phyloP scores from a whole-genome alignment of 2,888 invertebrate species.

The Deladenus siricidicola region DNA sequence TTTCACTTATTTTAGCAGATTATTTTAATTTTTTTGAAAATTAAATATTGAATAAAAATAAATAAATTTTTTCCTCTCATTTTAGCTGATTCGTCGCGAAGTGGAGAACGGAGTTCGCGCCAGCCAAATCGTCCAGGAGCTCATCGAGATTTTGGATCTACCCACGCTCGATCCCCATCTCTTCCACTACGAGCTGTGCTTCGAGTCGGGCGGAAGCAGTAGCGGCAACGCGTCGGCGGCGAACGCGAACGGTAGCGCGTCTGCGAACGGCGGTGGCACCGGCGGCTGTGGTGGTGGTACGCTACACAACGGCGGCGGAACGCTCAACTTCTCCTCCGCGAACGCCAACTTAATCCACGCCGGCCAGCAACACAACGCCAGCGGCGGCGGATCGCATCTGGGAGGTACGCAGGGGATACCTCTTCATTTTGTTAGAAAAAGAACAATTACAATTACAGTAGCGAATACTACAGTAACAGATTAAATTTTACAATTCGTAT shows the following conservation, averaged over 20 bases:
- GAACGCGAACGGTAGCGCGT: neutral
- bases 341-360: neutral
- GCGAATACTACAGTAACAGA: no score
- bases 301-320: neutral
- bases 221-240: neutral
- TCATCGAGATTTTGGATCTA: slow-evolving; percentile 41
- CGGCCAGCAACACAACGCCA: neutral
- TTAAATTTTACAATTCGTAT: no score
- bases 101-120: slow-evolving; percentile 24
- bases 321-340: neutral
- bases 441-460: no score
- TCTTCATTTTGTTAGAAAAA: no score
- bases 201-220: slow-evolving; percentile 16
- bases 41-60: no score
- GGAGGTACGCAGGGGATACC: slow-evolving; percentile 5
- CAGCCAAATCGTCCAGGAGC: slow-evolving; percentile 40
- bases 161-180: slow-evolving; percentile 32
- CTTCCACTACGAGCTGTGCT: slow-evolving; percentile 38
- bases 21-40: no score
- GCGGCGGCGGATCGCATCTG: neutral
- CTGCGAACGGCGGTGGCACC: no score
- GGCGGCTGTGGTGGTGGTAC: no score
- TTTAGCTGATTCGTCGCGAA: slow-evolving; percentile 34
- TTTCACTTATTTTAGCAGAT: neutral
- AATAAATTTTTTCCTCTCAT: no score